A percentile compares a stretch with the other conserved stretches of the same genome.
Conservation (phyloP, 2,888 invertebrate genomes). For the Orthosia gracilis region DNA sequence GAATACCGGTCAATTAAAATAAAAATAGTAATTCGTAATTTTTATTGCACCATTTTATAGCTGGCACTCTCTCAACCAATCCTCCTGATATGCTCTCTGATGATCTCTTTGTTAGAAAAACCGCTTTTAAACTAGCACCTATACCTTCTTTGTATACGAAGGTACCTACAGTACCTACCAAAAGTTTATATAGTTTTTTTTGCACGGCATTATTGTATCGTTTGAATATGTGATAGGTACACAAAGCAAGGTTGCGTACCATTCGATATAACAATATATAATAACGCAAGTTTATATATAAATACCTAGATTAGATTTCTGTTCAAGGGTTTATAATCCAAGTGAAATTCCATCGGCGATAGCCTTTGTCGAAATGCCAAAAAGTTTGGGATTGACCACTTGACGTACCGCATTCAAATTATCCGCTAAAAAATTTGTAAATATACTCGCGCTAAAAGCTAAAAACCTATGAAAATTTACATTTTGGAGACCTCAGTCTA, state of each 20-base stretch:
- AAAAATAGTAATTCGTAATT: conserved; percentile 3
- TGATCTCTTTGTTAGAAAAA: too few relatives aligned
- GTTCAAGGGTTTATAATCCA: neutral
- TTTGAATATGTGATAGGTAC: neutral
- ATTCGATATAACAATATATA: neutral
- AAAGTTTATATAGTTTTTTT: neutral
- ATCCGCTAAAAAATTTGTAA: too few relatives aligned
- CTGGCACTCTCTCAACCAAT: neutral
- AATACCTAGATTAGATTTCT: neutral
- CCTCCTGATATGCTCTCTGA: neutral
- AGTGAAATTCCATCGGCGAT: neutral
- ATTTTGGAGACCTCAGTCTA: too few relatives aligned
- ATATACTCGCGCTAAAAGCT: too few relatives aligned
- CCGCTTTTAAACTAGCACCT: too few relatives aligned
- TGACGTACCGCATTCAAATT: neutral
- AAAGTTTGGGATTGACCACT: neutral
- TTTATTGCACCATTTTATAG: neutral
- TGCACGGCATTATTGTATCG: neutral
- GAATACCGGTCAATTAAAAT: conserved; percentile 36
- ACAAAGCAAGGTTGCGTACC: neutral
- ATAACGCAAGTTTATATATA: neutral
- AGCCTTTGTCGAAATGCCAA: neutral
- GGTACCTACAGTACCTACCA: neutral
- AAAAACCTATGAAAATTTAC: too few relatives aligned
- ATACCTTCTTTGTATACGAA: neutral